phyloP scores from a whole-genome alignment of 2,113 vertebrate species.

The Cyprinus carpio region DNA sequence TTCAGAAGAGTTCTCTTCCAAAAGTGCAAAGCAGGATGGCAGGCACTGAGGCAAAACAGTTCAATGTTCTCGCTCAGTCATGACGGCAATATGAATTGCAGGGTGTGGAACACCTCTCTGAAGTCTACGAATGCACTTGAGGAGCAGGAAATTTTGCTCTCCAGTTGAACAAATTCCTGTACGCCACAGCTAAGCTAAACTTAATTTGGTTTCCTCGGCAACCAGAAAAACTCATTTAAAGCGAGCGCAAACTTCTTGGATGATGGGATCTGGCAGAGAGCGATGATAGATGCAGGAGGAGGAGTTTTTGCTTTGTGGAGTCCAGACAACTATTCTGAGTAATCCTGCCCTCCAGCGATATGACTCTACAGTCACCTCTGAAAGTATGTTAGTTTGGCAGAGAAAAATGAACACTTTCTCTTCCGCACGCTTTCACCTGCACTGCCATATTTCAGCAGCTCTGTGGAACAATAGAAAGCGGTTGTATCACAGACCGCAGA shows the following conservation, averaged over 20 bases:
- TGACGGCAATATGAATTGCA: slow-evolving; percentile 47
- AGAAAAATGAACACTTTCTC: slow-evolving; percentile 41
- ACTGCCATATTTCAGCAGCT: slow-evolving; percentile 17
- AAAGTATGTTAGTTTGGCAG: slow-evolving; percentile 49
- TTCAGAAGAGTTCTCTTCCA: slow-evolving; percentile 33
- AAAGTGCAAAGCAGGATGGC: slow-evolving; percentile 33
- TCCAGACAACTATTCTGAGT: slow-evolving; percentile 49
- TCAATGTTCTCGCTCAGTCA: slow-evolving; percentile 40
- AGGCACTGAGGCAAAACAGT: slow-evolving; percentile 40
- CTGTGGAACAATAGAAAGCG: slow-evolving; percentile 18
- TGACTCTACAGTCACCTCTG: slow-evolving; percentile 51
- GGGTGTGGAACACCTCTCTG: slow-evolving; percentile 44
- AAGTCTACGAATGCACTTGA: slow-evolving; percentile 22
- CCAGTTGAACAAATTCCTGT: slow-evolving; percentile 33
- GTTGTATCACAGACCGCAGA: slow-evolving; percentile 13
- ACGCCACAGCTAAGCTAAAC: slow-evolving; percentile 43
- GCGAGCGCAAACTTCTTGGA: slow-evolving; percentile 48
- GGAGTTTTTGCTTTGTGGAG: slow-evolving; percentile 49
- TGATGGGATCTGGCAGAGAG: slow-evolving; percentile 51
- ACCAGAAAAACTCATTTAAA: slow-evolving; percentile 55
- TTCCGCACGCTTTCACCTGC: slow-evolving; percentile 23
- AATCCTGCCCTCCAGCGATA: slow-evolving; percentile 51
- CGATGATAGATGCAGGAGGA: slow-evolving; percentile 50
- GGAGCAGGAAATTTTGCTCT: slow-evolving; percentile 11
- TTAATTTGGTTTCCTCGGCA: slow-evolving; percentile 55